Evolutionary conservation across 2,797 vertebrate species (phyloP).

Genomic region (Myotis planiceps): DNA sequence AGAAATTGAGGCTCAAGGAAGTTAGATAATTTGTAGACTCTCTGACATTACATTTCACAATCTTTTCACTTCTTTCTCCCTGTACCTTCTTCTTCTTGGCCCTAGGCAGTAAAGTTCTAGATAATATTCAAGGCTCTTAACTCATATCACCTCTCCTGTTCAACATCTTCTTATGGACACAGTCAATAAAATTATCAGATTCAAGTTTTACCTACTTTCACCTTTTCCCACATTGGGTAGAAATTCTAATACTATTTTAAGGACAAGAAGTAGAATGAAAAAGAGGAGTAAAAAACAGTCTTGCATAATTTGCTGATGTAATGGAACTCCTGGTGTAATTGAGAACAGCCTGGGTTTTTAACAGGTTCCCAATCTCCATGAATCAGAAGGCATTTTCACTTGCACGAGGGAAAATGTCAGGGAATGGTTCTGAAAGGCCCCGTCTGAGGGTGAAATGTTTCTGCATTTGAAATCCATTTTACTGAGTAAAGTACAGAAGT

Average conservation of each 20-base stretch:
- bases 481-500: conserved; percentile 65
- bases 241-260: conserved; percentile 65
- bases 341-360: conserved; percentile 71
- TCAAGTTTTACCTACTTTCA: conserved; percentile 36
- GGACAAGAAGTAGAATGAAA: conserved; percentile 45
- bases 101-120: neutral
- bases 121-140: neutral
- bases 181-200: neutral
- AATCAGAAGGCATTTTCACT: conserved; percentile 75
- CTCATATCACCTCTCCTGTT: neutral
- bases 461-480: conserved; percentile 73
- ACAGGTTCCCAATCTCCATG: conserved; percentile 59
- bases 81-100: neutral
- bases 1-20: neutral
- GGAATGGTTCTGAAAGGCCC: conserved; percentile 70
- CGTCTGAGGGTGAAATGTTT: conserved; percentile 69
- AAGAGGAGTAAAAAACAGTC: conserved; percentile 53
- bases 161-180: neutral
- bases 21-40: neutral
- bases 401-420: conserved; percentile 76
- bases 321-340: conserved; percentile 47
- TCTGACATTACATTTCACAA: neutral
- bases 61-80: neutral
- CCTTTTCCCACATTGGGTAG: conserved; percentile 35
- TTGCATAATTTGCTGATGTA: conserved; percentile 64